Percentiles rank a stretch among this genome's conserved stretches.
Conservation (phyloP, 2,888 invertebrate species). For the Erpobdella octoculata region DNA sequence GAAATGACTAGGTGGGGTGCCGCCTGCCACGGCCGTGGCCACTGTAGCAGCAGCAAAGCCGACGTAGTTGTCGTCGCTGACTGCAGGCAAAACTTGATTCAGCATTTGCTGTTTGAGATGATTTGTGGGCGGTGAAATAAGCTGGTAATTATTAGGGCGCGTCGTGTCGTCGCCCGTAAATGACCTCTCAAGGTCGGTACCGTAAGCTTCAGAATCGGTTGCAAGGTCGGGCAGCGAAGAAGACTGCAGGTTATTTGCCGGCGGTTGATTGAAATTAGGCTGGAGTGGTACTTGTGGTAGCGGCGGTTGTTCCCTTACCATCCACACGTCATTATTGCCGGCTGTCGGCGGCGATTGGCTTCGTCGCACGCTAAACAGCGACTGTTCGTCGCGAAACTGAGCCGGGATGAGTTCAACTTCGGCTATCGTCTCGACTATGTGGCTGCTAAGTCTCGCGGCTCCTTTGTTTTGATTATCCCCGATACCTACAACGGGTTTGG, state of each 20-base stretch:
- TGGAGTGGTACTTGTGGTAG: background rate
- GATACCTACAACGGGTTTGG: background rate
- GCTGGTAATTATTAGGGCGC: too few relatives aligned
- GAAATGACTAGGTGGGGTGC: background rate
- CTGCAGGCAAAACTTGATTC: background rate
- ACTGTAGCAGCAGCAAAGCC: background rate
- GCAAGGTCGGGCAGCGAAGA: background rate
- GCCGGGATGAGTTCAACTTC: background rate
- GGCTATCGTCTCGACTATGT: background rate
- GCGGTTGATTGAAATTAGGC: too few relatives aligned
- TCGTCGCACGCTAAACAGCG: background rate
- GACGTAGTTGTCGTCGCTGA: conserved; percentile 16
- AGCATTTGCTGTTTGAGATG: conserved; percentile 4
- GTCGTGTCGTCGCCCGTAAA: background rate
- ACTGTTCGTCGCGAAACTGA: background rate
- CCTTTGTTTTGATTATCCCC: background rate
- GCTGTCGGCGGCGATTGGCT: background rate
- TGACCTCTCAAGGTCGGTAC: background rate
- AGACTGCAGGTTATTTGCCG: background rate
- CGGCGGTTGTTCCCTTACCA: background rate
- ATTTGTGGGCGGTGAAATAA: background rate
- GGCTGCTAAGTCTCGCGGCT: background rate
- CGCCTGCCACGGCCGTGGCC: background rate
- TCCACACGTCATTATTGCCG: too few relatives aligned
- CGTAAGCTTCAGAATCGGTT: background rate